Evolutionary conservation across 2,113 vertebrate genomes (phyloP).

Genomic region (Menura novaehollandiae): DNA sequence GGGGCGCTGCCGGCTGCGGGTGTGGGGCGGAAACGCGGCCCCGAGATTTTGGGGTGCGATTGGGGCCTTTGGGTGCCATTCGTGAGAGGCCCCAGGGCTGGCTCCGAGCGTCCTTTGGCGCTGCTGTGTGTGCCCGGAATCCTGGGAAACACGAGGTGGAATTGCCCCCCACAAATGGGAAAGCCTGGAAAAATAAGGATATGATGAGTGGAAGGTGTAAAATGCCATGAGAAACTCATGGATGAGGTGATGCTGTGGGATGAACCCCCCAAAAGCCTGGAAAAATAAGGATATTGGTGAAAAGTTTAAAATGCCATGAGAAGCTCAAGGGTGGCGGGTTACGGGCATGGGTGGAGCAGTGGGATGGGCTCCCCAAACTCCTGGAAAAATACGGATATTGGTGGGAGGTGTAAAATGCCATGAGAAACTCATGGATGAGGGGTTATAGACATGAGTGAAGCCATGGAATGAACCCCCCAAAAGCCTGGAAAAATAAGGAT

Average conservation of each 20-base stretch:
- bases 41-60: not conserved
- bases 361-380: too few species aligned
- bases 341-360: not conserved
- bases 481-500: not conserved
- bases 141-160: fast-evolving
- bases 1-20: not conserved
- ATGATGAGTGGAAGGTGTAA: not conserved
- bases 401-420: not conserved
- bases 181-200: not conserved
- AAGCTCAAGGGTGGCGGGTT: not conserved
- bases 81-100: not conserved
- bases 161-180: fast-evolving
- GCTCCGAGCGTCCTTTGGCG: not conserved
- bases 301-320: not conserved
- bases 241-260: not conserved
- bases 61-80: fast-evolving
- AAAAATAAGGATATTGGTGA: not conserved
- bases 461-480: too few species aligned
- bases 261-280: not conserved
- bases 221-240: not conserved
- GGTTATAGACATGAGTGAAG: not conserved
- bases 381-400: fast-evolving
- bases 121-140: fast-evolving
- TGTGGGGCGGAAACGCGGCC: not conserved
- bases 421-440: not conserved